A percentile compares a stretch with the other conserved stretches of the same genome.
These are phyloP conservation scores for Saxidomus purpurata DNA, from an alignment of 1,140 invertebrate genomes.

Conservation along the genomic window DNA sequence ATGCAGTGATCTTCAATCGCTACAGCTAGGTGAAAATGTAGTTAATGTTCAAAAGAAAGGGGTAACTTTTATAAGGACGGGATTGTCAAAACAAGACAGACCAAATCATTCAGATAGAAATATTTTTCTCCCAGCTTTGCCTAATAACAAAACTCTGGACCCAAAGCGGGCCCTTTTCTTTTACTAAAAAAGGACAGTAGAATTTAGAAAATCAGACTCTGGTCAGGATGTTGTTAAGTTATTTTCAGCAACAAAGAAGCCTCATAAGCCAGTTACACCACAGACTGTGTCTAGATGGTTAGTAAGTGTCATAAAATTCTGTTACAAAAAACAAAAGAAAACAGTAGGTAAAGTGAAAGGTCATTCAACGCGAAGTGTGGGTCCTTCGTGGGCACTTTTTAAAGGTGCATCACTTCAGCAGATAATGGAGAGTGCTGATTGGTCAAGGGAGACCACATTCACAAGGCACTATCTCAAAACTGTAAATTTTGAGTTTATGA, in stretches of 20 bases:
- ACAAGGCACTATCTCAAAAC: not conserved
- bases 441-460: constrained; percentile 30
- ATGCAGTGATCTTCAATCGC: constrained; percentile 41
- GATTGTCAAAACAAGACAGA: constrained; percentile 59
- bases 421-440: constrained; percentile 13
- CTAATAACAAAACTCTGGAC: constrained; percentile 43
- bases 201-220: not conserved
- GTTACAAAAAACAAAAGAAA: too few species aligned
- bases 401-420: constrained; percentile 23
- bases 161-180: constrained; percentile 28
- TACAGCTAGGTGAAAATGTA: constrained; percentile 32
- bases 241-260: constrained; percentile 52
- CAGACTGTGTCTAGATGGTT: constrained; percentile 16
- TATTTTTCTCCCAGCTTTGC: constrained; percentile 62
- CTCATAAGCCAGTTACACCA: constrained; percentile 15
- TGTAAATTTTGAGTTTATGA: too few species aligned
- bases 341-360: not conserved
- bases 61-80: constrained; percentile 51
- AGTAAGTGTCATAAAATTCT: not conserved
- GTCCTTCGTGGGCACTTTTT: constrained; percentile 44
- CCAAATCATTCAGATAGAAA: constrained; percentile 37
- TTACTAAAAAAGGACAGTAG: constrained; percentile 54
- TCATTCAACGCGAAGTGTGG: constrained; percentile 34
- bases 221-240: constrained; percentile 18
- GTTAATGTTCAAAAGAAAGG: constrained; percentile 49